Evolutionary conservation across 1,140 invertebrate genomes (phyloP).

Genomic region (Danaus plexippus): DNA sequence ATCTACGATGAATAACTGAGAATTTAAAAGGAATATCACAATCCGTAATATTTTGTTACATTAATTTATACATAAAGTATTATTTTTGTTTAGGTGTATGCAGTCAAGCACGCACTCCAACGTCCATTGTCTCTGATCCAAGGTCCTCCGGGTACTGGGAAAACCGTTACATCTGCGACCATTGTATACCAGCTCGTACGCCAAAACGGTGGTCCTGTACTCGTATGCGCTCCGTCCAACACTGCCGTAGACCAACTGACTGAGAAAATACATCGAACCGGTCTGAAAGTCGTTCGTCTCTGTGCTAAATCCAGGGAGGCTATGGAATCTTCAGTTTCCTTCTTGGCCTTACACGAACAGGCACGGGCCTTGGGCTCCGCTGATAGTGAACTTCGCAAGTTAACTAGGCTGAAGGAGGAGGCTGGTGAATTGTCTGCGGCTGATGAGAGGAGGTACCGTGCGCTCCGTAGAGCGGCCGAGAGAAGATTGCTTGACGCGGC

Average conservation of each 20-base stretch:
- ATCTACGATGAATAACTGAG: too few species aligned
- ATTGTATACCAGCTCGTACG: constrained; percentile 99
- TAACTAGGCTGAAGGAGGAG: constrained; percentile 97
- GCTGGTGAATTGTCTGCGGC: constrained; percentile 94
- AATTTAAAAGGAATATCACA: too few species aligned
- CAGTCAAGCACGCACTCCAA: constrained; percentile 98
- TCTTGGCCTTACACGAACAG: constrained; percentile 97
- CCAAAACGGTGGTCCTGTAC: constrained; percentile 92
- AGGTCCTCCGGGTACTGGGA: constrained; percentile 95
- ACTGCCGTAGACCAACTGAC: constrained; percentile 99
- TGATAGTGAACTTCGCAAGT: constrained; percentile 92
- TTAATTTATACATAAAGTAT: too few species aligned
- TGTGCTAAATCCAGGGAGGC: constrained; percentile 99
- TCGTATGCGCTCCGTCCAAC: constrained; percentile 99
- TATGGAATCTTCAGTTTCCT: constrained; percentile 97
- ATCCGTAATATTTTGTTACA: too few species aligned
- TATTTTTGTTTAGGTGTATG: constrained; percentile 82
- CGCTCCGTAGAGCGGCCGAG: constrained; percentile 93
- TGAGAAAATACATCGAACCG: constrained; percentile 98
- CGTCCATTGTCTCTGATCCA: constrained; percentile 98
- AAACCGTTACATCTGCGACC: constrained; percentile 99
- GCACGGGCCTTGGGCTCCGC: constrained; percentile 91
- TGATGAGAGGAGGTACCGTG: constrained; percentile 95
- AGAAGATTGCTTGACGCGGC: constrained; percentile 94
- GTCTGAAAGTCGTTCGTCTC: constrained; percentile 95